Evolutionary conservation across 2,888 invertebrate species (phyloP).

Genomic region (Drosophila putrida): DNA sequence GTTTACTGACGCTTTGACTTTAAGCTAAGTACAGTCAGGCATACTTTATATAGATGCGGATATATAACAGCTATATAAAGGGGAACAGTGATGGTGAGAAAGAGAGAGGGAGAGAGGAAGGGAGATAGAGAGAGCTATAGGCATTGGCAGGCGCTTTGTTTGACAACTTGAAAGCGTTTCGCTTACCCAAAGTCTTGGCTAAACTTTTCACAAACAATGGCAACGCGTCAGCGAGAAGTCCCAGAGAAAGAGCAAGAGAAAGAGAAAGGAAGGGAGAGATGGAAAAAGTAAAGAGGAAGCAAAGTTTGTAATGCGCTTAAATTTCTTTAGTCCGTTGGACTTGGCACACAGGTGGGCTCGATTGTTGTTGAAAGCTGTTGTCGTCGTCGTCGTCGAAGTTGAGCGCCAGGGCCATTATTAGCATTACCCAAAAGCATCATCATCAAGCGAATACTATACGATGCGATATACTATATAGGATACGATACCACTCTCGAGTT

Average conservation of each 20-base stretch:
- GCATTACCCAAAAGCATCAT: constrained; percentile 53
- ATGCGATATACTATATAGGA: constrained; percentile 9
- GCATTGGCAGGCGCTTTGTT: constrained; percentile 54
- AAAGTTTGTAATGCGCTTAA: constrained; percentile 71
- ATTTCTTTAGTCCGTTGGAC: constrained; percentile 54
- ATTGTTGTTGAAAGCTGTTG: constrained; percentile 75
- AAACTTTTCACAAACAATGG: constrained; percentile 62
- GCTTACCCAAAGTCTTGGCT: constrained; percentile 57
- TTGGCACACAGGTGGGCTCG: constrained; percentile 67
- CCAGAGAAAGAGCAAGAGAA: constrained; percentile 4
- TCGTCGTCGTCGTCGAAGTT: constrained; percentile 73
- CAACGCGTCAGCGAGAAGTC: constrained; percentile 12
- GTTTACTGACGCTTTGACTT: constrained; percentile 42
- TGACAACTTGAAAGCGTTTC: constrained; percentile 59
- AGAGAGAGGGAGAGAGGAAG: neutral
- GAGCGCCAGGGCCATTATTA: constrained; percentile 59
- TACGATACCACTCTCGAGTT: constrained; percentile 1
- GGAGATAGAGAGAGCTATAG: neutral
- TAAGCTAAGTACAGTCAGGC: constrained; percentile 32
- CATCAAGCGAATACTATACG: constrained; percentile 8
- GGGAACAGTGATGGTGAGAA: neutral
- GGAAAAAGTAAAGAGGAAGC: neutral
- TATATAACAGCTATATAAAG: constrained; percentile 7
- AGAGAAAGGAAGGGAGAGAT: neutral
- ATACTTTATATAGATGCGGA: constrained; percentile 20